These are phyloP conservation scores for Cerceris ruficornis DNA, from an alignment of 2,888 invertebrate genomes.

Conservation along the genomic window DNA sequence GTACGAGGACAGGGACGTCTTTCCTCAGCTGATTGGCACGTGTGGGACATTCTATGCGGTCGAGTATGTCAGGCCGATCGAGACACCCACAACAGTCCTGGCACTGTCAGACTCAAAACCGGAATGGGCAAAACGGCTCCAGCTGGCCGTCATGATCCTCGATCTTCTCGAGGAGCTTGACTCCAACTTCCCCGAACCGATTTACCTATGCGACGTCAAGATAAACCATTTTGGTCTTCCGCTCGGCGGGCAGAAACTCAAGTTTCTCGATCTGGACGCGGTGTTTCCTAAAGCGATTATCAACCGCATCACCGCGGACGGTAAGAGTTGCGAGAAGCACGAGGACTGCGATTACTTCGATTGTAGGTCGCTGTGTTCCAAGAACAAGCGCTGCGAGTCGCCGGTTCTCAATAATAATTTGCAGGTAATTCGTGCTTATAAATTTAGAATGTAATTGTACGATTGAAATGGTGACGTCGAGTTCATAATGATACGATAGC, in stretches of 20 bases:
- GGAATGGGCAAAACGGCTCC: slow-evolving; percentile 84
- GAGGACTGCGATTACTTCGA: slow-evolving; percentile 87
- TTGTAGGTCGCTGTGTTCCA: slow-evolving; percentile 85
- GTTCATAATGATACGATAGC: too few species aligned
- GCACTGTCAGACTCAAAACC: slow-evolving; percentile 83
- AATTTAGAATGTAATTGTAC: not conserved
- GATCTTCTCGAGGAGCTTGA: slow-evolving; percentile 85
- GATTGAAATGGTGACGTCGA: too few species aligned
- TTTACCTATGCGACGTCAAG: slow-evolving; percentile 88
- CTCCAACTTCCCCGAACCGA: slow-evolving; percentile 84
- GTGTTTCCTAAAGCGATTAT: slow-evolving; percentile 84
- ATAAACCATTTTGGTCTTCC: slow-evolving; percentile 86
- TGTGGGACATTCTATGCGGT: slow-evolving; percentile 87
- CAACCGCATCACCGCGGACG: slow-evolving; percentile 82
- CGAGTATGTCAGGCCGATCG: slow-evolving; percentile 85
- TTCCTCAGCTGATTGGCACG: slow-evolving; percentile 85
- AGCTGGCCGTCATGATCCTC: slow-evolving; percentile 84
- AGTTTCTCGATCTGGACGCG: slow-evolving; percentile 86
- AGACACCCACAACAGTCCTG: slow-evolving; percentile 83
- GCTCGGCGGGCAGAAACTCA: slow-evolving; percentile 82
- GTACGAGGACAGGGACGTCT: slow-evolving; percentile 85
- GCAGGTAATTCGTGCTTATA: slow-evolving; percentile 69
- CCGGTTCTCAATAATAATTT: slow-evolving; percentile 86
- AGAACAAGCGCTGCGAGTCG: slow-evolving; percentile 83
- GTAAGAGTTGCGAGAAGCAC: slow-evolving; percentile 83